Evolutionary conservation across 2,888 invertebrate genomes (phyloP).

Genomic region (Amphipyra berbera): DNA sequence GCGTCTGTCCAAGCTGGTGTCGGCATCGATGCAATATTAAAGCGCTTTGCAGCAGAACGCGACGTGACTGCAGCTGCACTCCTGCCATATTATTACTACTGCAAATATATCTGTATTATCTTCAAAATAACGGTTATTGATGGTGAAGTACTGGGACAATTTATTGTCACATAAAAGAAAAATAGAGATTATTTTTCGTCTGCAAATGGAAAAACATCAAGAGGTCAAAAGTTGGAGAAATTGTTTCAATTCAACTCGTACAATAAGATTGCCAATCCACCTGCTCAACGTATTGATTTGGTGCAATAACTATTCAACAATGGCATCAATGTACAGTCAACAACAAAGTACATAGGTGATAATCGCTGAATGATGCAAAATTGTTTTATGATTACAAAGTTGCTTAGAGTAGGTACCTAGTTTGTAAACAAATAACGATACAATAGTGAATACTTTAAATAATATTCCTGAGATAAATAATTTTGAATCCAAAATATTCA

Average conservation of each 20-base stretch:
- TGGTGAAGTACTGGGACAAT: constrained; percentile 27
- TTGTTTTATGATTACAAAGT: too few species aligned
- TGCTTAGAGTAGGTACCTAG: too few species aligned
- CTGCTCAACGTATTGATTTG: neutral
- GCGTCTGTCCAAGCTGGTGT: constrained; percentile 40
- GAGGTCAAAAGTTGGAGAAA: neutral
- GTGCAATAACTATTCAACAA: neutral
- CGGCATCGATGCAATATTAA: constrained; percentile 55
- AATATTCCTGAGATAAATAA: too few species aligned
- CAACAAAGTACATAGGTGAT: neutral
- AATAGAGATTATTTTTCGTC: constrained; percentile 7
- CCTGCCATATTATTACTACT: constrained; percentile 38
- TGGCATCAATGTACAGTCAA: neutral
- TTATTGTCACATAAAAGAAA: constrained; percentile 7
- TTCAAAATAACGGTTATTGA: constrained; percentile 39
- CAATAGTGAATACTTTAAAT: too few species aligned
- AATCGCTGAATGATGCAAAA: too few species aligned
- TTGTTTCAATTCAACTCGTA: neutral
- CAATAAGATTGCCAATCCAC: neutral
- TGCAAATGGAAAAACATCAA: neutral
- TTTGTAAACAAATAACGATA: too few species aligned
- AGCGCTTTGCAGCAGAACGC: constrained; percentile 48
- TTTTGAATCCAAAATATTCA: too few species aligned
- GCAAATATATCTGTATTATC: constrained; percentile 41
- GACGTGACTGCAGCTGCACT: constrained; percentile 42